Percentiles rank a stretch among this genome's conserved stretches.
Evolutionary conservation across 30 jellyfish, hydroid and myxozoan species (phyloP).

Genomic region (Sanderia malayensis): DNA sequence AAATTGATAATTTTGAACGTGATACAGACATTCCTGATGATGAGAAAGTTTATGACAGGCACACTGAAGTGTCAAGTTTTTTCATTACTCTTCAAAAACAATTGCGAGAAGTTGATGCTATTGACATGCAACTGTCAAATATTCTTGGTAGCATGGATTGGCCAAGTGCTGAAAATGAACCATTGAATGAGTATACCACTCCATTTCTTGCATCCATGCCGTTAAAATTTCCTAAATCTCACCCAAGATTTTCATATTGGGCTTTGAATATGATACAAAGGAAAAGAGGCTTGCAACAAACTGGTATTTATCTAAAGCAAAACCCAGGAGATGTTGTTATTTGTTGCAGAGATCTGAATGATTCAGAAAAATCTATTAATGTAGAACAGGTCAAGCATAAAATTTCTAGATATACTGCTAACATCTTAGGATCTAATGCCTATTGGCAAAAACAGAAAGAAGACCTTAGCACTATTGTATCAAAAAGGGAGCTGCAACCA

Average conservation of each 20-base stretch:
- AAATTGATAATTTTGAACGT: background rate
- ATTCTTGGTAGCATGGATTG: constrained; percentile 7
- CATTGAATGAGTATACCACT: constrained; percentile 18
- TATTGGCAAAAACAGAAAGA: constrained; percentile 28
- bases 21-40: constrained; percentile 14
- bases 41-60: constrained; percentile 5
- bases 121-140: constrained; percentile 9
- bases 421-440: constrained; percentile 29
- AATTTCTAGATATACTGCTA: constrained; percentile 13
- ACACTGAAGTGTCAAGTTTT: constrained; percentile 10
- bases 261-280: constrained; percentile 50
- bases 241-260: constrained; percentile 46
- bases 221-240: too few species aligned
- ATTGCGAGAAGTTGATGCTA: background rate
- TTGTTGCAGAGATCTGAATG: background rate
- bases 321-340: constrained; percentile 35
- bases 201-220: constrained; percentile 27
- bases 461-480: constrained; percentile 15
- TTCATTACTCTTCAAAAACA: background rate
- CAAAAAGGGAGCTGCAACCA: too few species aligned
- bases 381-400: constrained; percentile 4
- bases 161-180: constrained; percentile 18
- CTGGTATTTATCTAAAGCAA: constrained; percentile 31
- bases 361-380: background rate
- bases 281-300: constrained; percentile 33